phyloP scores from a whole-genome alignment of 2,797 vertebrate genomes.

The Sebastes trivittatus region DNA sequence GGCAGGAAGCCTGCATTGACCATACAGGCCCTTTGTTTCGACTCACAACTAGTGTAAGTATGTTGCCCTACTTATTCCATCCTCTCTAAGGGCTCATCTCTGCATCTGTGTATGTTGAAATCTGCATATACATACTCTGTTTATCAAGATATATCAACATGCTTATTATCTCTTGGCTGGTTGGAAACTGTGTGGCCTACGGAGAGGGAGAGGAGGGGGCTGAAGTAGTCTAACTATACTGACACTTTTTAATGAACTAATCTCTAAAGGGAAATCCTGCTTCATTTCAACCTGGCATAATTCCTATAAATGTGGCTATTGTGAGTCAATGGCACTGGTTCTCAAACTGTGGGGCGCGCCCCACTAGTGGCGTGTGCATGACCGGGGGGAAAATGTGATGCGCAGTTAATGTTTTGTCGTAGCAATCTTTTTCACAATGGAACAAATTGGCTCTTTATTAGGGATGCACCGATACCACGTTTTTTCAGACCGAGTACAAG shows the following conservation, averaged over 20 bases:
- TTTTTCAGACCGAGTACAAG: no score
- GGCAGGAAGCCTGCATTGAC: slow-evolving; percentile 23
- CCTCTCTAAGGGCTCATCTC: neutral
- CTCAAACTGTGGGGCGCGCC: no score
- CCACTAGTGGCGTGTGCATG: no score
- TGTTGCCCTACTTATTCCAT: neutral
- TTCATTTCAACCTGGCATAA: neutral
- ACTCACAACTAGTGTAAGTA: neutral
- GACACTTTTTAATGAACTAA: neutral
- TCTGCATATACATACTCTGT: neutral
- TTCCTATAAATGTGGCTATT: neutral
- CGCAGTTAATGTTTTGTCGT: no score
- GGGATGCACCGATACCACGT: no score
- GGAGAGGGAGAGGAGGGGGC: neutral
- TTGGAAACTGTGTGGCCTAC: neutral
- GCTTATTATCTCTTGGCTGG: neutral
- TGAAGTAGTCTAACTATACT: neutral
- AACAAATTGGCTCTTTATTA: no score
- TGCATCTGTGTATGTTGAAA: neutral
- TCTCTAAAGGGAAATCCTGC: neutral
- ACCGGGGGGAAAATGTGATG: no score
- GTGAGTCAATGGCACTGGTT: neutral
- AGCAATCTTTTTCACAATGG: no score
- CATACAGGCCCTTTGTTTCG: neutral
- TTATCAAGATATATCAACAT: neutral